Percentiles rank a stretch among this genome's conserved stretches.
These are phyloP conservation scores for Oreohelix idahoensis DNA, from an alignment of 1,140 invertebrate genomes.

Conservation along the genomic window DNA sequence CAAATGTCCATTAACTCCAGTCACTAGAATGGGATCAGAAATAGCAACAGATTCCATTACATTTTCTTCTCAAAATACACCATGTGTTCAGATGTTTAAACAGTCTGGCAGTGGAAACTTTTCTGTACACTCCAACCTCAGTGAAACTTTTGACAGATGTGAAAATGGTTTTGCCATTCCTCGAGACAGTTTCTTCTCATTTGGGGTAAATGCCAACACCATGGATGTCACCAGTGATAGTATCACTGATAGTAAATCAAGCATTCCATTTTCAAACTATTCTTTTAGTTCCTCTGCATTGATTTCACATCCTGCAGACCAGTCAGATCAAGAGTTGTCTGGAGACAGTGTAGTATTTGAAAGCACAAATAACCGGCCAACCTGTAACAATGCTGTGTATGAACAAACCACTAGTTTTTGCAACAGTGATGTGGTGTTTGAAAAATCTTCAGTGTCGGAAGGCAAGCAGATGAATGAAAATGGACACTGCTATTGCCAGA, in stretches of 20 bases:
- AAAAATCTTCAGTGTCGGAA: conserved; percentile 39
- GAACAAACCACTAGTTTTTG: neutral
- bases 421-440: conserved; percentile 30
- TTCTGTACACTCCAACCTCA: conserved; percentile 48
- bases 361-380: neutral
- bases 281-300: conserved; percentile 19
- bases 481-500: conserved; percentile 25
- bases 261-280: conserved; percentile 19
- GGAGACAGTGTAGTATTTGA: conserved; percentile 27
- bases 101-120: conserved; percentile 55
- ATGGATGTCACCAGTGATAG: neutral
- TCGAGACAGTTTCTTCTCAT: neutral
- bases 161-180: neutral
- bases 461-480: conserved; percentile 59
- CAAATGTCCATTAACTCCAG: neutral
- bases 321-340: neutral
- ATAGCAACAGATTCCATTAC: neutral
- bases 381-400: neutral
- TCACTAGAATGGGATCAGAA: neutral
- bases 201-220: neutral
- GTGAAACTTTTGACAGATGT: neutral
- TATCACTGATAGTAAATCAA: neutral
- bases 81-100: neutral
- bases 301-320: neutral
- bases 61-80: neutral